Evolutionary conservation across 2,797 vertebrate species (phyloP), one percentile per base, ranked within the genome.

Genomic region (Avahi laniger): DNA sequence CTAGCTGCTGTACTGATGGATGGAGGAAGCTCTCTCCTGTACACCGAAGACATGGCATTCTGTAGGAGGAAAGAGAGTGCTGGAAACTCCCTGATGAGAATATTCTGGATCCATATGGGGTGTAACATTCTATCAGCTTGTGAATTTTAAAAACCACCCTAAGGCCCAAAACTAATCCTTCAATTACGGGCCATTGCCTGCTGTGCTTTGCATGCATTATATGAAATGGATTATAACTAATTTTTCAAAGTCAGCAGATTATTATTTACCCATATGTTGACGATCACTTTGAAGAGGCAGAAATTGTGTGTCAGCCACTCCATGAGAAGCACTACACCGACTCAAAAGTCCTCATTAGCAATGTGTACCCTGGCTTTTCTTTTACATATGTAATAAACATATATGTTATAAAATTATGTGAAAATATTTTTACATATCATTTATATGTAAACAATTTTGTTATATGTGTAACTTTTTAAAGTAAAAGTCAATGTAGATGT

Each of bases 211-310:
- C 80, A 88, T 72, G 46, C 84, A 86, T 95, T 95, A 80, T 88
- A 93, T 86, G 96, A 97, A 97, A 92, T 96, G 89, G 93, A 92
- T 97, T 94, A 97, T 93, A 97, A 92, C 95, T 96, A 97, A 96
- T 97, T 97, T 97, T 97, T 97, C 96, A 92, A 97, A 97, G 96
- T 97, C 97, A 97, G 95, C 91, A 97, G 96, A 97, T 96, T 92
- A 93, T 96, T 98, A 97, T 95, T 97, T 97, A 97, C 96, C 96
- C 97, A 96, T 97, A 97, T 96, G 96, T 82, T 98, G 96, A 97
- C 89, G 94, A 94, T 89, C 75, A 89, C 46, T 95, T 82, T 91
- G 67, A 79, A 96, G 79, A 93, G 73, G 65, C 15, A 93, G 93
- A 94, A 95, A 96, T 13, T 78, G 30, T 83, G 50, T 91, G 91